Evolutionary conservation across 2,888 invertebrate genomes (phyloP).

Genomic region (Troides oblongomaculatus): DNA sequence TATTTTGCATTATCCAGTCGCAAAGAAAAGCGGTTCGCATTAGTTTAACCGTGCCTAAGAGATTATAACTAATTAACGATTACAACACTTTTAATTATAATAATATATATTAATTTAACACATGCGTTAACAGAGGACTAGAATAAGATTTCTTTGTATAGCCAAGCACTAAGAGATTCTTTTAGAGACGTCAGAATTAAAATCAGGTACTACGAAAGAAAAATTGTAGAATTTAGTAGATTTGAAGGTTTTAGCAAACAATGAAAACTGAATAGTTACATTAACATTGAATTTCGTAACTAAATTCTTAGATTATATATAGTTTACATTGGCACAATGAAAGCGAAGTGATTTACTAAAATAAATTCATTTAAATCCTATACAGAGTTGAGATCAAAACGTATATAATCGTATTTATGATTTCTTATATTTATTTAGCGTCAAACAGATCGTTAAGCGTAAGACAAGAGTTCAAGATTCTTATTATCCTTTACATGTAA

Average conservation of each 20-base stretch:
- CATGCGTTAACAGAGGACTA: conserved; percentile 16
- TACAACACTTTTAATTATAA: neutral
- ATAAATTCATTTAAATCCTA: conserved; percentile 8
- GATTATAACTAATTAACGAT: conserved; percentile 1
- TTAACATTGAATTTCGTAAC: neutral
- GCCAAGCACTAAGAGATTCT: conserved; percentile 1
- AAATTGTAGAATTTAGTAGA: neutral
- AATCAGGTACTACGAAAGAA: conserved; percentile 20
- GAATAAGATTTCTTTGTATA: conserved; percentile 5
- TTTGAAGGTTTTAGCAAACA: neutral
- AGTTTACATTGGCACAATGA: conserved; percentile 26
- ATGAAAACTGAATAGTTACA: neutral
- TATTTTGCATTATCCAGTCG: neutral
- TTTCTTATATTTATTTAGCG: neutral
- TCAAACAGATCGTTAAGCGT: conserved; percentile 3
- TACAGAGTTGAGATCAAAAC: conserved; percentile 25
- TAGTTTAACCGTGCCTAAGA: conserved; percentile 2
- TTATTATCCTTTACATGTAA: neutral
- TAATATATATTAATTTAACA: conserved; percentile 2
- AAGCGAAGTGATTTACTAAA: conserved; percentile 23
- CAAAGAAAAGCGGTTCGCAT: too few species aligned
- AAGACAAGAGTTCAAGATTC: neutral
- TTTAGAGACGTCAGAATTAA: neutral
- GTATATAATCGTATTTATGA: conserved; percentile 5
- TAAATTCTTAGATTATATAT: conserved; percentile 1